Evolutionary conservation across 2,888 invertebrate genomes (phyloP).

Genomic region (Aphidius colemani): DNA sequence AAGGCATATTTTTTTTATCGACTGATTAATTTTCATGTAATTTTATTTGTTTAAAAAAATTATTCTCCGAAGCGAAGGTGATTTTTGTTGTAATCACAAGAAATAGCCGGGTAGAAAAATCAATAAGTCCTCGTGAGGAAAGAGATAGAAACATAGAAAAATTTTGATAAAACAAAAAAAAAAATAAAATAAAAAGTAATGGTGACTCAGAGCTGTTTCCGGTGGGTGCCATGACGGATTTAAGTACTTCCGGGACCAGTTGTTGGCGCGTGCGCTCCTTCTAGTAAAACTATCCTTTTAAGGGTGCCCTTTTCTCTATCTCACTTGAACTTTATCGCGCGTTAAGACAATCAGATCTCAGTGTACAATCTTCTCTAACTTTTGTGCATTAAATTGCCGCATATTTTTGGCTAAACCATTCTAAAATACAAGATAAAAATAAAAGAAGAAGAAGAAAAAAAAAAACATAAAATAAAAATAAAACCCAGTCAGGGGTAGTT

Average conservation of each 20-base stretch:
- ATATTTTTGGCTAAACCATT: slow-evolving; percentile 3
- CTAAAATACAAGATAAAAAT: slow-evolving; percentile 12
- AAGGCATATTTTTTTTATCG: too few species aligned
- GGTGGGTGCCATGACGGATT: slow-evolving; percentile 56
- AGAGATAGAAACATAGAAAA: too few species aligned
- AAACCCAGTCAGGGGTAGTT: slow-evolving; percentile 26
- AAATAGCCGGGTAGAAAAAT: too few species aligned
- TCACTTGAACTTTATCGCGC: slow-evolving; percentile 22
- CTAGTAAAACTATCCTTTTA: neutral
- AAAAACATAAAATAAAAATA: neutral
- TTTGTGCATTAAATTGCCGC: slow-evolving; percentile 17
- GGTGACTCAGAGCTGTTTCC: slow-evolving; percentile 55
- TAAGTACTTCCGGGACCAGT: slow-evolving; percentile 51
- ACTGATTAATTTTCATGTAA: too few species aligned
- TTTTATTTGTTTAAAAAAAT: too few species aligned
- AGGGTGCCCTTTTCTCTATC: neutral
- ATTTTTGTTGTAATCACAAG: too few species aligned
- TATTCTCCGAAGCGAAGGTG: too few species aligned
- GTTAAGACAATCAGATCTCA: slow-evolving; percentile 30
- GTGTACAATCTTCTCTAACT: slow-evolving; percentile 28
- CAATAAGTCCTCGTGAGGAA: too few species aligned
- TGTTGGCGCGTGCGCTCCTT: slow-evolving; percentile 49
- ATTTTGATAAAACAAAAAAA: neutral
- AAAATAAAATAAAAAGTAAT: slow-evolving; percentile 12
- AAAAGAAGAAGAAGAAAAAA: slow-evolving; percentile 7